Conservation (phyloP, 1,140 invertebrate species). For the Rhynchophorus ferrugineus region DNA sequence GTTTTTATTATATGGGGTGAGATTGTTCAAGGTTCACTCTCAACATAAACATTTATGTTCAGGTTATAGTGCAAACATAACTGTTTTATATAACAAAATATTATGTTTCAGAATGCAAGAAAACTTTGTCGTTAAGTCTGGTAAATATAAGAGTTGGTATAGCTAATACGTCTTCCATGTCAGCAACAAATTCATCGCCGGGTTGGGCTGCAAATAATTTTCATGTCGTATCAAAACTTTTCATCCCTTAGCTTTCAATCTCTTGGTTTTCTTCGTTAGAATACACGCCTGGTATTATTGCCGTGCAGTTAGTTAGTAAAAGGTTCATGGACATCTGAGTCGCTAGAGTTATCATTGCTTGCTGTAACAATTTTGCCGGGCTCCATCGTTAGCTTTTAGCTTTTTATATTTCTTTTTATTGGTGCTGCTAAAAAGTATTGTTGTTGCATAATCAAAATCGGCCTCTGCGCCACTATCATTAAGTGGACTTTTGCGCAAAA, state of each 20-base stretch:
- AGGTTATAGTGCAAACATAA: too few species aligned
- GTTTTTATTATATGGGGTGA: too few species aligned
- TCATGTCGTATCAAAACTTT: slow-evolving; percentile 8
- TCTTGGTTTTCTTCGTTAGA: slow-evolving; percentile 13
- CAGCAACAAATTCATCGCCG: slow-evolving; percentile 11
- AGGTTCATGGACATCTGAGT: slow-evolving; percentile 19
- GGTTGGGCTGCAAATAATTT: slow-evolving; percentile 8
- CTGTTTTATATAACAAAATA: too few species aligned
- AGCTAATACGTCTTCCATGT: slow-evolving; percentile 3
- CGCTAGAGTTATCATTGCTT: slow-evolving; percentile 8
- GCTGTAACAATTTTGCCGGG: slow-evolving; percentile 15
- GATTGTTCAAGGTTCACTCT: too few species aligned
- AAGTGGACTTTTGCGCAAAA: slow-evolving; percentile 18
- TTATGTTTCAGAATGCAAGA: too few species aligned
- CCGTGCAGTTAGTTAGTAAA: too few species aligned
- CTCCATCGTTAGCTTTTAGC: slow-evolving; percentile 13
- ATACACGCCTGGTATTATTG: slow-evolving; percentile 1
- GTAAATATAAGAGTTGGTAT: slow-evolving; percentile 3
- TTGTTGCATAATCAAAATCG: not conserved
- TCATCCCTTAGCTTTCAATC: too few species aligned
- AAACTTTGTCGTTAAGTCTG: not conserved
- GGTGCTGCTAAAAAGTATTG: slow-evolving; percentile 15
- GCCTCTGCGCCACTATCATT: too few species aligned
- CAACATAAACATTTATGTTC: too few species aligned
- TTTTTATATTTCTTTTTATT: slow-evolving; percentile 15